Base-by-base conservation (phyloP, 2,888 invertebrate genomes). In the Nemotelus nigrinus region DNA sequence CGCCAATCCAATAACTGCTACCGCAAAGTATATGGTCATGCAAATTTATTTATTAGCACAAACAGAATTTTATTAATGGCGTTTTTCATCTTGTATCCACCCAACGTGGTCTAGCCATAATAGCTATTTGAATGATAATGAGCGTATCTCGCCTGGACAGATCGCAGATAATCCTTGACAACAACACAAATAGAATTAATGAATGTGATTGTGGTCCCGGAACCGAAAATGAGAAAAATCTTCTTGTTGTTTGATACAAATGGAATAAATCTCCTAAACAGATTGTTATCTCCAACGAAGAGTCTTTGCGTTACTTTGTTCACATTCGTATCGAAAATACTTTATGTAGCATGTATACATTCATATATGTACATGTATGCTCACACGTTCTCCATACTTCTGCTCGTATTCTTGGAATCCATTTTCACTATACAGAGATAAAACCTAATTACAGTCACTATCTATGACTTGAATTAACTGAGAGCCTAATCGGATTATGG, bases 401-500 rank as follows among this genome's bases (percentile, higher is more conserved):
- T 25, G 25, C 25, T 25, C 25, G 25, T 8, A 60, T 74, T 74
- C 63, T 60, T 60, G 47, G 74, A 74, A 74, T 45, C 48, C 74
- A 63, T 74, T 74, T 48, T 63, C 41, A 74, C 63, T 74, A 60
- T 63, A 63, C 60, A 60, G 63, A 60, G 63, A 74, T 74, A 74
- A 74, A 74, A 74, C 63, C 74, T 74, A 74, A 74, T 74, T 74
- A 74, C 74, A 60, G 74, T 60, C 74, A 74, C 74, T 74, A 74
- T 74, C 60, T 74, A 74, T 63, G 74, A 63, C 60, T 74, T 47
- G 74, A 74, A 74, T 74, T 74, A 74, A 74, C 78, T 70, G 72
- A 71, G 70, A 76, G 57, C 57, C 72, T 78, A 78, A 78, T 78
- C 76, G 76, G 76, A 78, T 78, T 78, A 77, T 64, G 74, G 74